Percentiles rank a stretch among this genome's conserved stretches.
These are phyloP conservation scores for Emydocephalus ijimae DNA, from an alignment of 2,113 vertebrate species.

Conservation along the genomic window DNA sequence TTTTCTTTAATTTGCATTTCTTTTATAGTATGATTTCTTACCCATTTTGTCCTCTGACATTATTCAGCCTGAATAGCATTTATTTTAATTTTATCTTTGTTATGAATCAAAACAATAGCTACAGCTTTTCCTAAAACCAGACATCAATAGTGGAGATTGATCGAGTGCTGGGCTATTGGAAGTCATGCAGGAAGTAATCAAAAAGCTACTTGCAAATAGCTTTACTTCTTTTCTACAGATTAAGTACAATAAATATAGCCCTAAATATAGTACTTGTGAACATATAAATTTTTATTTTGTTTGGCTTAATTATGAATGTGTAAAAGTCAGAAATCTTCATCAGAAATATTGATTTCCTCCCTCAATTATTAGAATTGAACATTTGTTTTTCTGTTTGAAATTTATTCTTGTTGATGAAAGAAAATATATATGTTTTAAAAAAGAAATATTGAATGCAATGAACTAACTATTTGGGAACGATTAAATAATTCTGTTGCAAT, in stretches of 20 bases:
- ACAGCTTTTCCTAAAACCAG: background rate
- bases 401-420: background rate
- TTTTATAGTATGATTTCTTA: background rate
- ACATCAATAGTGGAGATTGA: background rate
- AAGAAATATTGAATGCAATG: background rate
- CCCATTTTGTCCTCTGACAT: background rate
- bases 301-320: background rate
- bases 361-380: background rate
- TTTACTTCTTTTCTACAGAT: background rate
- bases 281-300: background rate
- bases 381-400: background rate
- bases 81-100: background rate
- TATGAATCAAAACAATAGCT: background rate
- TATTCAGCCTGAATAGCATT: background rate
- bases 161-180: background rate
- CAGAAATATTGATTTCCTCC: background rate
- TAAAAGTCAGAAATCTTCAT: background rate
- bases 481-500: background rate
- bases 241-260: background rate
- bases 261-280: background rate
- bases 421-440: background rate
- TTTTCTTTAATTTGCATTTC: background rate
- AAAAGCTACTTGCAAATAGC: background rate
- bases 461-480: background rate
- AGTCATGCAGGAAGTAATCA: background rate